These are phyloP conservation scores for Caenorhabditis afra DNA, from an alignment of 2,888 invertebrate genomes.

Conservation along the genomic window DNA sequence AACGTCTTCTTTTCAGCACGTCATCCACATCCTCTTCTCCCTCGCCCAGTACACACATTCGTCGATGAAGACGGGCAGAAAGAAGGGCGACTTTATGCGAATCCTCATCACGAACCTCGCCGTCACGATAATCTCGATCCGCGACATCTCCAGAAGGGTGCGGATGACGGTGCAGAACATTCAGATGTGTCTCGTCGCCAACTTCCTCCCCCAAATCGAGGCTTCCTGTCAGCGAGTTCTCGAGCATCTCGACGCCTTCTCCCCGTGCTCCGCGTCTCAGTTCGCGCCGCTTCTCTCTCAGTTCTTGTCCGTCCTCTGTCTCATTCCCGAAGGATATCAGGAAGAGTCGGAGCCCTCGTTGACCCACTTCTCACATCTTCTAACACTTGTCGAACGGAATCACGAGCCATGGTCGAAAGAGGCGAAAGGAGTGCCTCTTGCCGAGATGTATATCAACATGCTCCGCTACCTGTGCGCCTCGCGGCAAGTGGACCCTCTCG, in stretches of 20 bases:
- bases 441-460: conserved; percentile 48
- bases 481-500: conserved; percentile 12
- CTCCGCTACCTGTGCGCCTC: conserved; percentile 45
- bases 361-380: conserved; percentile 8
- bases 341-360: conserved; percentile 21
- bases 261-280: neutral
- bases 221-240: conserved; percentile 13
- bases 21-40: conserved; percentile 21
- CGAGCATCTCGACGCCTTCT: conserved; percentile 18
- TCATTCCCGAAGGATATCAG: conserved; percentile 38
- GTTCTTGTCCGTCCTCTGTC: conserved; percentile 30
- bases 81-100: conserved; percentile 46
- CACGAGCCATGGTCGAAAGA: conserved; percentile 46
- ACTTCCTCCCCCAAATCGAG: conserved; percentile 59
- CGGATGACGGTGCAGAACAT: conserved; percentile 45
- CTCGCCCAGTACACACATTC: conserved; percentile 21
- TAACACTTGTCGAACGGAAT: conserved; percentile 27
- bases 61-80: conserved; percentile 18
- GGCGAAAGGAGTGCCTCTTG: conserved; percentile 21
- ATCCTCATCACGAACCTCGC: conserved; percentile 47
- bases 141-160: conserved; percentile 17
- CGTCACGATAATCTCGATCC: conserved; percentile 46
- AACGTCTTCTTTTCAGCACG: conserved; percentile 48
- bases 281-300: conserved; percentile 17
- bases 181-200: conserved; percentile 55